These are phyloP conservation scores for Bombus superbus DNA, from an alignment of 1,140 invertebrate genomes.

Conservation along the genomic window DNA sequence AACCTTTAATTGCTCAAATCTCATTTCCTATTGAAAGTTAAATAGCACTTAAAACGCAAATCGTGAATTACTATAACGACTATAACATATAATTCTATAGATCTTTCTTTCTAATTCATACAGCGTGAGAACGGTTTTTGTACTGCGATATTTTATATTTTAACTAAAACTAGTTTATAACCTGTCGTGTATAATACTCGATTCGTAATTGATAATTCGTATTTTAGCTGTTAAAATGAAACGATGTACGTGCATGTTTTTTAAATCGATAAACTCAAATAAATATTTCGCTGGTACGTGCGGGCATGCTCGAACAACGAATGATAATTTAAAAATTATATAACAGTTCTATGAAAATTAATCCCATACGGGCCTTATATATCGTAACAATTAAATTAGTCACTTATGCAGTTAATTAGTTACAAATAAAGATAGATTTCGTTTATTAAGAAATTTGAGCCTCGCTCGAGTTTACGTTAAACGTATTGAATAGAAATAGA, in stretches of 20 bases:
- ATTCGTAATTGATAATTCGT: not conserved
- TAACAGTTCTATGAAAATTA: not conserved
- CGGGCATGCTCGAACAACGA: not conserved
- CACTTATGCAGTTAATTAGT: not conserved
- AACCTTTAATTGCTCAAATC: not conserved
- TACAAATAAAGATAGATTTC: not conserved
- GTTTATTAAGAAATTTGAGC: not conserved
- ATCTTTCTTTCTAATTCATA: not conserved
- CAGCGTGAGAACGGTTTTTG: no score
- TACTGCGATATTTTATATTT: no score
- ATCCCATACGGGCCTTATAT: not conserved
- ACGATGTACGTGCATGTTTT: not conserved
- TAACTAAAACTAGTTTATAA: not conserved
- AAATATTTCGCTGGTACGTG: not conserved
- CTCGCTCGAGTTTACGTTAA: no score
- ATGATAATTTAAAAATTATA: not conserved
- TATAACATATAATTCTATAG: not conserved
- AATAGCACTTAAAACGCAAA: not conserved
- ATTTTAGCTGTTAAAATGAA: not conserved
- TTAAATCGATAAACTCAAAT: not conserved
- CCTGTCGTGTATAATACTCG: not conserved
- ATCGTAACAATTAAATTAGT: not conserved
- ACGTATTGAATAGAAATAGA: no score
- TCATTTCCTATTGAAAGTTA: not conserved
- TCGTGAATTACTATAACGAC: not conserved